Conservation (phyloP, 2,797 vertebrate genomes). For the Amazona finschi region DNA sequence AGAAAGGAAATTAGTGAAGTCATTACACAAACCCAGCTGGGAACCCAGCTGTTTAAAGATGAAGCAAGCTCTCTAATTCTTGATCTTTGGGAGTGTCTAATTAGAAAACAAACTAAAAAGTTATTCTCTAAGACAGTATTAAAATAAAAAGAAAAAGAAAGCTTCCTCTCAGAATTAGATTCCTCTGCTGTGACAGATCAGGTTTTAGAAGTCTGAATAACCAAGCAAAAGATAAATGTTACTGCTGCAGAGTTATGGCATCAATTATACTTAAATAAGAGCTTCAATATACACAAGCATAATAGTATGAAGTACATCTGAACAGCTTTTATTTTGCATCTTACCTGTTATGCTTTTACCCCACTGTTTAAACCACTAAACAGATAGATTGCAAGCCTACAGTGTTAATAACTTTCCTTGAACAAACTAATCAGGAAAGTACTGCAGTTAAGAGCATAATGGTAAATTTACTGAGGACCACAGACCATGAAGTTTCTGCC, state of each 20-base stretch:
- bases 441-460: background rate
- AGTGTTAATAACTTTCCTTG: background rate
- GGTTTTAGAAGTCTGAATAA: slow-evolving; percentile 23
- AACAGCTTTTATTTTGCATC: background rate
- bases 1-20: slow-evolving; percentile 77
- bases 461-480: background rate
- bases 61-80: slow-evolving; percentile 58
- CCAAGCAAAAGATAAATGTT: slow-evolving; percentile 20
- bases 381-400: background rate
- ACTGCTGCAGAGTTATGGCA: background rate
- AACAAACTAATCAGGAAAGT: background rate
- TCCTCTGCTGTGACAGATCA: background rate
- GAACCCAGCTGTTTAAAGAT: slow-evolving; percentile 73
- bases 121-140: slow-evolving; percentile 41
- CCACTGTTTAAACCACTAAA: background rate
- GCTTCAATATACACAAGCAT: background rate
- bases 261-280: slow-evolving; percentile 28
- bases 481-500: background rate
- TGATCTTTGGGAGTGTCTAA: slow-evolving; percentile 72
- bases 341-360: background rate
- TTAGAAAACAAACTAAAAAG: slow-evolving; percentile 68
- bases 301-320: background rate
- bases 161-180: slow-evolving; percentile 3
- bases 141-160: slow-evolving; percentile 44
- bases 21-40: slow-evolving; percentile 73